Evolutionary conservation across 2,888 invertebrate genomes (phyloP).

Genomic region (Acrobasis consociella): DNA sequence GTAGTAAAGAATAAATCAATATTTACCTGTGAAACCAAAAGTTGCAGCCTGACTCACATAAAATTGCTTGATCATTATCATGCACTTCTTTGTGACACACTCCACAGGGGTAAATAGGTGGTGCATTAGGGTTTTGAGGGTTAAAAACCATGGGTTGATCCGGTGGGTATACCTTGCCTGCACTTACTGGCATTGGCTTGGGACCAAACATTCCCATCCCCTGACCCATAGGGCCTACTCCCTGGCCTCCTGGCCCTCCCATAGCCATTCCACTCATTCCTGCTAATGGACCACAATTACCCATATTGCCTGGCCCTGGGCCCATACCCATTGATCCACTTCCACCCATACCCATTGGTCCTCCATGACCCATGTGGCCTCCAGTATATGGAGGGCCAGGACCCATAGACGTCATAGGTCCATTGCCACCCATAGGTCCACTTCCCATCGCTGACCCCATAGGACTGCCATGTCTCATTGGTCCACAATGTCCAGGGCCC

Average conservation of each 20-base stretch:
- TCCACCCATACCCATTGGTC: slow-evolving; percentile 79
- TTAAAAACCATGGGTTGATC: slow-evolving; percentile 99
- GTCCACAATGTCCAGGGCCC: slow-evolving; percentile 80
- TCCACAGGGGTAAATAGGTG: slow-evolving; percentile 98
- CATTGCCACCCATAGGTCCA: slow-evolving; percentile 82
- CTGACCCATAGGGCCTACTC: slow-evolving; percentile 83
- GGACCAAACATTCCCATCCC: slow-evolving; percentile 87
- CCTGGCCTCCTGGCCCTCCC: slow-evolving; percentile 79
- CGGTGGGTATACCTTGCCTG: slow-evolving; percentile 96
- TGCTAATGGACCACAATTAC: slow-evolving; percentile 75
- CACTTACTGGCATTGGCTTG: slow-evolving; percentile 95
- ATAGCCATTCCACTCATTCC: slow-evolving; percentile 81
- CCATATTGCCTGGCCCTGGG: slow-evolving; percentile 76
- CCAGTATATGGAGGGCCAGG: slow-evolving; percentile 76
- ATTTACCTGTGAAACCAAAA: slow-evolving; percentile 98
- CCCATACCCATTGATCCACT: slow-evolving; percentile 77
- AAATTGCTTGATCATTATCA: slow-evolving; percentile 98
- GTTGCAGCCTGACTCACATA: slow-evolving; percentile 99
- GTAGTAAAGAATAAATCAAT: not conserved
- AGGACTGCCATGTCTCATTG: slow-evolving; percentile 80
- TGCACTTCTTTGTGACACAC: slow-evolving; percentile 99
- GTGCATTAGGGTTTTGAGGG: slow-evolving; percentile 98
- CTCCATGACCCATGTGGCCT: slow-evolving; percentile 79
- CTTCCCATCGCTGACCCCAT: slow-evolving; percentile 82
- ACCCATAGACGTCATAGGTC: slow-evolving; percentile 77